These are phyloP conservation scores for Plusia festucae DNA, from an alignment of 2,888 invertebrate genomes.

Conservation along the genomic window DNA sequence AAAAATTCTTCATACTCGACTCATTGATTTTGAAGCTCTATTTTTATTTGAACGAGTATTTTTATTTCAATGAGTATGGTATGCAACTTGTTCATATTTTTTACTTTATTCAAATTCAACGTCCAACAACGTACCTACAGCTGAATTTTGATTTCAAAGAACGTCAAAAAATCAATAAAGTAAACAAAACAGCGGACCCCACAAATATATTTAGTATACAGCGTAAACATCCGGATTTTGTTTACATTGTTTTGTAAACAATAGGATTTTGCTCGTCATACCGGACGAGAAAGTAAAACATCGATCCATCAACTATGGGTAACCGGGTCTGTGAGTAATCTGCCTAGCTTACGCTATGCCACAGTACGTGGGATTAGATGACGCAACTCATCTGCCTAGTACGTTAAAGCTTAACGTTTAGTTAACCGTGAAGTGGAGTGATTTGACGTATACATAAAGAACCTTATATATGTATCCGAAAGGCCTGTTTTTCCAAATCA, in stretches of 20 bases:
- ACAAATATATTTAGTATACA: neutral
- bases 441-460: neutral
- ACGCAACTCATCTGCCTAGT: neutral
- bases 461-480: neutral
- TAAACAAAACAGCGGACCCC: neutral
- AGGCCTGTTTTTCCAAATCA: too few species aligned
- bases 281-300: neutral
- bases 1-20: too few species aligned
- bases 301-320: neutral
- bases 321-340: neutral
- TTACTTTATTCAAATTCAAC: neutral
- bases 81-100: too few species aligned
- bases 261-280: neutral
- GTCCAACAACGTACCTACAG: neutral
- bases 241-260: neutral
- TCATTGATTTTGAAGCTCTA: too few species aligned
- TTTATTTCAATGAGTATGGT: too few species aligned
- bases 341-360: conserved; percentile 5
- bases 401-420: conserved; percentile 4
- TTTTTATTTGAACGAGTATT: too few species aligned
- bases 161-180: neutral
- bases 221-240: neutral
- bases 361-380: conserved; percentile 8
- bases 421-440: conserved; percentile 1
- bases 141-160: neutral